These are phyloP conservation scores for Thamnaconus septentrionalis DNA, from an alignment of 2,113 vertebrate species.

Conservation along the genomic window DNA sequence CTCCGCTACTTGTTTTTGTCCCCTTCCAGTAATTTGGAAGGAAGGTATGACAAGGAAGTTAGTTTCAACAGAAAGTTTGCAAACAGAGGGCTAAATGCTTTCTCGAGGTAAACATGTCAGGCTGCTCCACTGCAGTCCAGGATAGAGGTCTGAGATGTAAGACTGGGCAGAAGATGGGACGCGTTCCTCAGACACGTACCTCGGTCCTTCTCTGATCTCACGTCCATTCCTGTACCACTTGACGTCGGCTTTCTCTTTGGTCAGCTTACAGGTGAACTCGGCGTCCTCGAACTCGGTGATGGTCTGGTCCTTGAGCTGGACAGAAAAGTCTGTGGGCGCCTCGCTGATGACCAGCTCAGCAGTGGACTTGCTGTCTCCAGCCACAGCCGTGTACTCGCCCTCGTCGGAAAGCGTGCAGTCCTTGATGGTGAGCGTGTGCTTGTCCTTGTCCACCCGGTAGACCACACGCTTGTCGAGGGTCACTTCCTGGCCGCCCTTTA, in stretches of 20 bases:
- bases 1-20: no score
- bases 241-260: slow-evolving; percentile 93
- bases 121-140: no score
- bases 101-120: no score
- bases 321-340: slow-evolving; percentile 90
- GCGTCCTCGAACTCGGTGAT: slow-evolving; percentile 96
- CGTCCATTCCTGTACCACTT: slow-evolving; percentile 96
- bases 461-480: slow-evolving; percentile 82
- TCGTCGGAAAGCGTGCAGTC: slow-evolving; percentile 92
- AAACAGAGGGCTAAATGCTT: no score
- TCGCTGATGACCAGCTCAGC: slow-evolving; percentile 97
- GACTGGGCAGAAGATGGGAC: no score
- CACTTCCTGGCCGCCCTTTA: slow-evolving; percentile 90
- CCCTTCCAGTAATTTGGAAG: no score
- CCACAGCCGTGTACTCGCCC: slow-evolving; percentile 91
- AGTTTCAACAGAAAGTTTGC: no score
- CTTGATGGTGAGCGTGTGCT: slow-evolving; percentile 92
- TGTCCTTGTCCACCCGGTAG: slow-evolving; percentile 92
- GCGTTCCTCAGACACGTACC: slow-evolving; percentile 66
- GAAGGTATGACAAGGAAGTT: no score
- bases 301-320: slow-evolving; percentile 90
- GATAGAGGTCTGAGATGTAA: no score
- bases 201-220: slow-evolving; percentile 94
- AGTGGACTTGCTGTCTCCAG: slow-evolving; percentile 87
- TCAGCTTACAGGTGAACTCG: slow-evolving; percentile 90